Evolutionary conservation across 2,888 invertebrate genomes (phyloP).

Genomic region (Calephelis perditalis): DNA sequence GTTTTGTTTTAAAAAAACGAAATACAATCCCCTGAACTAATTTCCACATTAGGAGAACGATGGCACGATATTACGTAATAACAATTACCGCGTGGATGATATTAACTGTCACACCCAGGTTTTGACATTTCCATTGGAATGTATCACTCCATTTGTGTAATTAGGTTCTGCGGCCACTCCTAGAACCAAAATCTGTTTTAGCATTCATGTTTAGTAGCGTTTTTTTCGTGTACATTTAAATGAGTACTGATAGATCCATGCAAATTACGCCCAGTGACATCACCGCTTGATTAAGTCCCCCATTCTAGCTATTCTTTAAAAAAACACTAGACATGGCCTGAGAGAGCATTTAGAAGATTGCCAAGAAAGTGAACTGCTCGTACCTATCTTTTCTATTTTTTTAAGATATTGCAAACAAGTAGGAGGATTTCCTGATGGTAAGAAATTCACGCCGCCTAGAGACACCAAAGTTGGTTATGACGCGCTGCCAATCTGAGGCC

Average conservation of each 20-base stretch:
- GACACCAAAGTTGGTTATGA: too few species aligned
- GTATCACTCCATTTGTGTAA: constrained; percentile 7
- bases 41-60: neutral
- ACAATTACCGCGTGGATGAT: neutral
- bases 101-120: neutral
- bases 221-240: constrained; percentile 1
- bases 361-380: too few species aligned
- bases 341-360: too few species aligned
- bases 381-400: too few species aligned
- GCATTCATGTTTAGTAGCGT: constrained; percentile 2
- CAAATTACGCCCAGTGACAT: neutral
- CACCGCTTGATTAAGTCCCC: neutral
- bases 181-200: neutral
- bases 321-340: too few species aligned
- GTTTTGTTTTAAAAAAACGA: too few species aligned
- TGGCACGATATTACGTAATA: constrained; percentile 4
- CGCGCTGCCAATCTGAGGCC: too few species aligned
- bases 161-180: constrained; percentile 1
- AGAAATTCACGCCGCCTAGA: too few species aligned
- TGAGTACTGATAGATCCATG: neutral
- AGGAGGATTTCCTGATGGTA: too few species aligned
- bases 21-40: neutral
- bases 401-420: too few species aligned
- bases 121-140: constrained; percentile 5
- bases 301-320: too few species aligned